A percentile compares a stretch with the other conserved stretches of the same genome.
These are phyloP conservation scores for Hydrozoanthus gracilis DNA, from an alignment of 92 coral and sea anemone species.

Conservation along the genomic window DNA sequence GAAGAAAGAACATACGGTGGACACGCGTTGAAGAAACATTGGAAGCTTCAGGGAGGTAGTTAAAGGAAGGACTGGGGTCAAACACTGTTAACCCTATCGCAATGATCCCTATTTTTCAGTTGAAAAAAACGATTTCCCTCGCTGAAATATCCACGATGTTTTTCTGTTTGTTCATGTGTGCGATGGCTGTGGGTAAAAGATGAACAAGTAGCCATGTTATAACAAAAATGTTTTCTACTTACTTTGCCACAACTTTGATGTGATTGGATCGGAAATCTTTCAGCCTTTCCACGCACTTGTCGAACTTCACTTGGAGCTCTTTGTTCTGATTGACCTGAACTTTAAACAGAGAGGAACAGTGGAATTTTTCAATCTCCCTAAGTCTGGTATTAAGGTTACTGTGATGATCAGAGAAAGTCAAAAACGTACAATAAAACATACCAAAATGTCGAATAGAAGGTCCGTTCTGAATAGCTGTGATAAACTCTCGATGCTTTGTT, in stretches of 20 bases:
- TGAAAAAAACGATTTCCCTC: no score
- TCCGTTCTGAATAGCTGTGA: slow-evolving; percentile 72
- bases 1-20: no score
- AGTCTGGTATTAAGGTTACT: not conserved
- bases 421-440: slow-evolving; percentile 43
- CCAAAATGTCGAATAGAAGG: slow-evolving; percentile 86
- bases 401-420: not conserved
- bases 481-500: slow-evolving; percentile 84
- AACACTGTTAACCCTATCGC: no score
- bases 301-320: slow-evolving; percentile 56
- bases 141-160: no score
- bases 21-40: no score
- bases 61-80: no score
- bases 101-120: no score
- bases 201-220: not conserved
- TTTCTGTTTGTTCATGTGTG: not conserved
- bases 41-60: no score
- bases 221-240: slow-evolving; percentile 22
- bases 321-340: slow-evolving; percentile 52
- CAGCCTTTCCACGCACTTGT: slow-evolving; percentile 72
- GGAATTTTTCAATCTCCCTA: not conserved
- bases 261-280: slow-evolving; percentile 76
- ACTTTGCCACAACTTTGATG: slow-evolving; percentile 76
- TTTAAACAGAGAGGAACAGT: slow-evolving; percentile 1
- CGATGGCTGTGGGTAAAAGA: not conserved